Base-by-base conservation (phyloP, 2,888 invertebrate genomes). In the Acanthosepion esculentum region DNA sequence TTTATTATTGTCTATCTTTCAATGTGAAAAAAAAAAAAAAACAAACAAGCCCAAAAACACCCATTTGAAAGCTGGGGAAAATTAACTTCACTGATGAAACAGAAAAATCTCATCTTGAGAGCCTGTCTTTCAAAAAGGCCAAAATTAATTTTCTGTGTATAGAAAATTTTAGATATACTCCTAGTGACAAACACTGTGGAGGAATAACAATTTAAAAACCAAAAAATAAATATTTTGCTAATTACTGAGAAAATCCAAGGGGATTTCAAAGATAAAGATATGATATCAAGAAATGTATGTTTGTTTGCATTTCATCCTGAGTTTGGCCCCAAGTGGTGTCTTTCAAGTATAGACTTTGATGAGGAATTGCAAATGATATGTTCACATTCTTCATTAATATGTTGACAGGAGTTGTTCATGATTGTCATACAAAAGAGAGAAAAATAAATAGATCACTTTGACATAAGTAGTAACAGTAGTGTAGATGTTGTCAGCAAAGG, bases 321-420 rank as follows among this genome's bases (percentile, higher is more conserved):
- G 12, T 78, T 78, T 78, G 78, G 33, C 78, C 78, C 78, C 78
- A 78, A 78, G 78, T 78, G 78, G 78, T 78, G 78, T 33, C 78
- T n/a, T 78, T 78, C 78, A 78, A 78, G 78, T 78, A 78, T 78
- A 10, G 78, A 78, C 78, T 78, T 78, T 78, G n/a, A 78, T 78
- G 18, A 78, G 33, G 78, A 78, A 78, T 78, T 78, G 18, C n/a
- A 78, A 78, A 78, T 33, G 78, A 78, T 78, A 78, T 78, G 78
- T 78, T 78, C 78, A n/a, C 20, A 33, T 78, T 78, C n/a, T 78
- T 33, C n/a, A 78, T 78, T 78, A 78, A 78, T 78, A 78, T 78
- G 78, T 78, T 78, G 78, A 78, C 78, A 78, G 12, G n/a, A 78
- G 18, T 20, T 78, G 78, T 78, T n/a, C 78, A 78, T 78, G n/a